Base-by-base conservation (phyloP, 2,113 vertebrate species). In the Globicephala melas region DNA sequence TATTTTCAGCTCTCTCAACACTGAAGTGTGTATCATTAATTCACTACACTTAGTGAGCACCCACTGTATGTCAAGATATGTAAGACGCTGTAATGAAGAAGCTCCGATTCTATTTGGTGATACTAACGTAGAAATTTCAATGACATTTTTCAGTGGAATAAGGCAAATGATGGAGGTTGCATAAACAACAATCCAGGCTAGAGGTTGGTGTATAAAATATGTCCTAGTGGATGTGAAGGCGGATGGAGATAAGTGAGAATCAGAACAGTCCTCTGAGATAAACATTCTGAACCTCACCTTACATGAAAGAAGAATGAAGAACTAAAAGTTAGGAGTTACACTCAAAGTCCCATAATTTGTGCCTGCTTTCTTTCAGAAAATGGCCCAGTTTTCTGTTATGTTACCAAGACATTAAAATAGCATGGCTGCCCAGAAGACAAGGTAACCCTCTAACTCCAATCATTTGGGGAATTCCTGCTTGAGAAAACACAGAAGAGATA, bases 351-450 rank as follows among this genome's bases (percentile, higher is more conserved):
- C 70, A 2, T 88, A 38, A 91, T 44, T 74, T 90, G 41, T 97
- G 21, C 31, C 63, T 91, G 0, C 25, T 89, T 96, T 98, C 96
- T 99, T 99, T 98, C 98, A 99, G 99, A 98, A 98, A 68, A 94
- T 58, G 58, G 98, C 98, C 96, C 98, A 99, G 96, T 98, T 97
- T 96, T 99, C 99, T 0, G 97, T 99, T 96, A 98, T 99, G 85
- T 92, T 98, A 86, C 99, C 99, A 97, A 99, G 98, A 97, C 98
- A 99, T 94, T 99, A 96, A 97, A 98, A 91, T 47, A 93, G 58
- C 90, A 23, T 14, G 68, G 21, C 79, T 91, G 23, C 65, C 71
- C 31, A 71, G 81, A 92, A 92, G 82, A 85, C 97, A 83, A 89
- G 96, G 85, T 86, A 82, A 85, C 28, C 62, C 93, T 83, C 53